Evolutionary conservation across 1,140 invertebrate species (phyloP), one percentile per base, ranked within the genome.

Genomic region (Lepidurus apus): DNA sequence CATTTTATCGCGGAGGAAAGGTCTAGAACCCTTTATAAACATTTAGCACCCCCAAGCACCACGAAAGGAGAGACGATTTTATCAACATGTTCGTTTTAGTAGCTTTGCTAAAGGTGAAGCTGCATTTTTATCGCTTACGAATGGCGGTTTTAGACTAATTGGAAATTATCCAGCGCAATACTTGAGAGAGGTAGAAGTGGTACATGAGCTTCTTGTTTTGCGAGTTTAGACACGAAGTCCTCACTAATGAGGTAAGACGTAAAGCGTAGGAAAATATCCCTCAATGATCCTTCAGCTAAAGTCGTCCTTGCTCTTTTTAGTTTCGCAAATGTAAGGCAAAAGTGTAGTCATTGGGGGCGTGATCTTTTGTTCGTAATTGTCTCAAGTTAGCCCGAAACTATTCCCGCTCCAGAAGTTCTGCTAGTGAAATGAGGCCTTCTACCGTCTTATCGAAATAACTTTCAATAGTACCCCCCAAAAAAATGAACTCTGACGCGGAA

Each of bases 171-270:
- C 17, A 17, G 53, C 53, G 21, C 17, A 21, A 65, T 65, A 65
- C 53, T 65, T 65, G 9, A 65, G 53, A 21, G 53, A 65, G 21
- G 53, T 65, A 17, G 9, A 17, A 65, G 53, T 65, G 53, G 53
- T 17, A 65, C 6, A 21, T 13, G 53, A 26, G 26, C 53, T 65
- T 65, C 21, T 21, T 13, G 17, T 21, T 65, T 21, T 13, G 17
- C 53, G 53, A 65, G 53, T 21, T 65, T 65, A n/a, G 34, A 9
- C 17, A 65, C 21, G n/a, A 65, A 65, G 53, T 13, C 17, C 9
- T 21, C 53, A 13, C 21, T 65, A 65, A 65, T 65, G 53, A 65
- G 53, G 53, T 65, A 65, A 65, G 9, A 65, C 53, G 53, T n/a
- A 65, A 65, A 13, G 53, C 21, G 53, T 65, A 65, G 53, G 45